Percentiles rank a stretch among this genome's conserved stretches.
phyloP scores from a whole-genome alignment of 2,797 vertebrate species.

The Caiman crocodilus region DNA sequence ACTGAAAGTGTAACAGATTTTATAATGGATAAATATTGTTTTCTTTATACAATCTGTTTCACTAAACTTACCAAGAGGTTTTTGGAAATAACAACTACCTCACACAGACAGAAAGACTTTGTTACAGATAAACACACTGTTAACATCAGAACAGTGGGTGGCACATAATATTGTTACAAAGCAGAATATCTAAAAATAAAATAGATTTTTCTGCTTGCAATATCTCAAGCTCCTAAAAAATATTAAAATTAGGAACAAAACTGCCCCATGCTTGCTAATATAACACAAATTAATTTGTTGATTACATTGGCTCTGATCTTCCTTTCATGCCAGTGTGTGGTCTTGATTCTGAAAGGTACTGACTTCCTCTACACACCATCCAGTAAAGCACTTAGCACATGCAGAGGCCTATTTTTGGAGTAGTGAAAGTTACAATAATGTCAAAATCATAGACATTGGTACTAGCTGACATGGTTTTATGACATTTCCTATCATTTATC shows the following conservation, averaged over 20 bases:
- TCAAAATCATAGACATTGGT: background rate
- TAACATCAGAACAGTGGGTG: background rate
- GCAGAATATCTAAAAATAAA: background rate
- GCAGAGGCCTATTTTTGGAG: background rate
- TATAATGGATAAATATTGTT: background rate
- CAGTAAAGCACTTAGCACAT: background rate
- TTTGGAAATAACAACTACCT: background rate
- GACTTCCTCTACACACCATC: background rate
- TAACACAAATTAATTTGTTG: background rate
- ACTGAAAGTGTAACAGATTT: background rate
- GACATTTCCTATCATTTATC: background rate
- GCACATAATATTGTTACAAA: background rate
- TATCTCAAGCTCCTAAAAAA: background rate
- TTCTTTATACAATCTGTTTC: background rate
- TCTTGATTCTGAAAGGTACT: background rate
- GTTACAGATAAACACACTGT: background rate
- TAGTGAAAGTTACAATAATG: background rate
- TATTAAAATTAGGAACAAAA: background rate
- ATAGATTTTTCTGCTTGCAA: background rate
- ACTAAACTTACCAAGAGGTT: background rate
- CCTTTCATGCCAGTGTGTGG: background rate
- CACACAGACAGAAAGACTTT: background rate
- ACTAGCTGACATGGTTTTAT: background rate
- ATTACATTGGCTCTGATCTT: background rate
- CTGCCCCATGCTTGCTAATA: background rate